A percentile compares a stretch with the other conserved stretches of the same genome.
These are phyloP conservation scores for Hesperophylax magnus DNA, from an alignment of 1,140 invertebrate species.

Conservation along the genomic window DNA sequence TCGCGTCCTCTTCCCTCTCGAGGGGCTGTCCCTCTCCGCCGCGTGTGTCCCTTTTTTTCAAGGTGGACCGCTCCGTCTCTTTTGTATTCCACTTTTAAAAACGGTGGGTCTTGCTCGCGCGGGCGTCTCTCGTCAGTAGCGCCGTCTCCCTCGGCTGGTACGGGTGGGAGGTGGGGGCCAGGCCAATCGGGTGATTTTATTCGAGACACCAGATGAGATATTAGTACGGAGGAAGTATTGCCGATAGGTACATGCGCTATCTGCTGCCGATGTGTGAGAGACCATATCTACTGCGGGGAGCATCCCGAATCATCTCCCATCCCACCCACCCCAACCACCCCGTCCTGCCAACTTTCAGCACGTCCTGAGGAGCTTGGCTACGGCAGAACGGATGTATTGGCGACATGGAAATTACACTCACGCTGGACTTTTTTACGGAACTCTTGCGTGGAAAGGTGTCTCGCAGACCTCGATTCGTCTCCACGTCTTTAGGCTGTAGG, in stretches of 20 bases:
- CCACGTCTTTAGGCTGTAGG: no score
- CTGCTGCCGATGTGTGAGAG: neutral
- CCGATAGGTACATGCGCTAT: constrained; percentile 24
- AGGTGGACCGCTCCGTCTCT: constrained; percentile 48
- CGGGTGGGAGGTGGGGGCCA: constrained; percentile 24
- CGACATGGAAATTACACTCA: no score
- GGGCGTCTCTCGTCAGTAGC: neutral
- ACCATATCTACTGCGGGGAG: neutral
- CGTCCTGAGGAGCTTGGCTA: no score
- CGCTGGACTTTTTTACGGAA: no score
- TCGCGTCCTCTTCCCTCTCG: neutral
- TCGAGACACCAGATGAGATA: constrained; percentile 49
- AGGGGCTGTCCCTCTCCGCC: constrained; percentile 4
- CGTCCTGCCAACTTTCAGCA: no score
- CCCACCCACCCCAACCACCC: neutral
- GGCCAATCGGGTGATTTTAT: constrained; percentile 51
- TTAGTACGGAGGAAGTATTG: constrained; percentile 39
- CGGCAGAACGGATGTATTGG: no score
- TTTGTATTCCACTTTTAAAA: constrained; percentile 52
- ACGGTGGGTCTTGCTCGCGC: constrained; percentile 7
- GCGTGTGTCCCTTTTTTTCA: constrained; percentile 52
- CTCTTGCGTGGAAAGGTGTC: no score
- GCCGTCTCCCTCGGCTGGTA: constrained; percentile 29
- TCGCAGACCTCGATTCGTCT: no score
- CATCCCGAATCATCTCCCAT: neutral